Conservation (phyloP, 2,888 invertebrate species). For the Periphyllus acericola region DNA sequence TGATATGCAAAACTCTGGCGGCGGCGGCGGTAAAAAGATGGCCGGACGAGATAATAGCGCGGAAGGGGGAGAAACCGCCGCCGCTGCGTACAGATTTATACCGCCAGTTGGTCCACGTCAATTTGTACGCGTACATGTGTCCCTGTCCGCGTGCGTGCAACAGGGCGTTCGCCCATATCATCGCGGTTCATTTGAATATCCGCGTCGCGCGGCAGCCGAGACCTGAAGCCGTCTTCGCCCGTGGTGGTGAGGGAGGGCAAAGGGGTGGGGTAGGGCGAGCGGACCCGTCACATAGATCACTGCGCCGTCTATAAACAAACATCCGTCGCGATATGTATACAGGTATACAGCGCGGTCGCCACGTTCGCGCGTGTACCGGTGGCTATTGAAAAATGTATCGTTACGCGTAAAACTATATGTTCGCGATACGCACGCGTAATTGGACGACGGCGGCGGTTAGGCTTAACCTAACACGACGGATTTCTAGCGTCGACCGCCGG, state of each 20-base stretch:
- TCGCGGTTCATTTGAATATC: not conserved
- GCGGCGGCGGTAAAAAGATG: conserved; percentile 23
- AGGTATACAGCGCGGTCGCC: not conserved
- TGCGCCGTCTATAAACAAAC: not conserved
- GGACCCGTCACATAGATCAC: not conserved
- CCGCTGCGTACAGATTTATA: not conserved
- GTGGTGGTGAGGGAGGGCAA: too few species aligned
- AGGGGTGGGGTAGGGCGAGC: not conserved
- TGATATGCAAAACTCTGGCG: conserved; percentile 30
- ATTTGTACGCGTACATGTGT: conserved; percentile 55
- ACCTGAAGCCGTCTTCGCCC: not conserved
- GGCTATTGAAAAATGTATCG: too few species aligned
- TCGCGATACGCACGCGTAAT: not conserved
- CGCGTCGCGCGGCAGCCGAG: not conserved
- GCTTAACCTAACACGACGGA: too few species aligned
- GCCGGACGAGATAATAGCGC: conserved; percentile 27
- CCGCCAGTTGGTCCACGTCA: conserved; percentile 33
- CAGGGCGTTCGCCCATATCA: not conserved
- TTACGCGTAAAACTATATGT: not conserved
- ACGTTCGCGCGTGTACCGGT: not conserved
- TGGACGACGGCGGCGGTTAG: not conserved
- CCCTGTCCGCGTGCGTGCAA: conserved; percentile 24
- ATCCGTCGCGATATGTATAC: not conserved
- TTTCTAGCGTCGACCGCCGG: not conserved
- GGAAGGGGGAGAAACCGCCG: conserved; percentile 8